Conservation (phyloP, 2,888 invertebrate genomes). For the Latrodectus hesperus region DNA sequence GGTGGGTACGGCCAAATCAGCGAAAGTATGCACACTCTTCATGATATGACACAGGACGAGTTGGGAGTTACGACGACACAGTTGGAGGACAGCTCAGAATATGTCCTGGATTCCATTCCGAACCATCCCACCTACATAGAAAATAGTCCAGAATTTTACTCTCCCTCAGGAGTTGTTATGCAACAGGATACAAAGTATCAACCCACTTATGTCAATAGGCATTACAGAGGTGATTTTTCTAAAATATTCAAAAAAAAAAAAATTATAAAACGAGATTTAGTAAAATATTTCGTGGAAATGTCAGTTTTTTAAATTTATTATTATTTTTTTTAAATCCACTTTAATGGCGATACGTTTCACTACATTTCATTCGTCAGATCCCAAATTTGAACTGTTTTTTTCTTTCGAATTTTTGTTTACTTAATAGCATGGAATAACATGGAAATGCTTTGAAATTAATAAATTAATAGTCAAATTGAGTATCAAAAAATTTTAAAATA, state of each 20-base stretch:
- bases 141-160: constrained; percentile 85
- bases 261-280: neutral
- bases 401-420: no score
- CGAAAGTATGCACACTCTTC: constrained; percentile 71
- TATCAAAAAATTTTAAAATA: no score
- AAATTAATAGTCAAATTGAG: no score
- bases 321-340: neutral
- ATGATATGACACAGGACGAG: constrained; percentile 70
- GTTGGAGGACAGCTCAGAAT: constrained; percentile 74
- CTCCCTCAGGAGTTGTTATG: constrained; percentile 77
- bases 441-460: no score
- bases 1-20: constrained; percentile 70
- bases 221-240: constrained; percentile 47
- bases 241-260: neutral
- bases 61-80: constrained; percentile 68
- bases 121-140: constrained; percentile 81
- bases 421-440: no score
- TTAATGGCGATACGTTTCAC: neutral
- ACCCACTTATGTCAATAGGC: constrained; percentile 68
- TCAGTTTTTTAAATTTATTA: neutral
- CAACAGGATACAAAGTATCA: constrained; percentile 83
- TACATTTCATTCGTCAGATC: neutral
- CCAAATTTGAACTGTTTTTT: no score
- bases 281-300: neutral
- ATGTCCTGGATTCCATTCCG: constrained; percentile 78